phyloP scores from a whole-genome alignment of 2,797 vertebrate genomes.

The Enteromius paludinosus region DNA sequence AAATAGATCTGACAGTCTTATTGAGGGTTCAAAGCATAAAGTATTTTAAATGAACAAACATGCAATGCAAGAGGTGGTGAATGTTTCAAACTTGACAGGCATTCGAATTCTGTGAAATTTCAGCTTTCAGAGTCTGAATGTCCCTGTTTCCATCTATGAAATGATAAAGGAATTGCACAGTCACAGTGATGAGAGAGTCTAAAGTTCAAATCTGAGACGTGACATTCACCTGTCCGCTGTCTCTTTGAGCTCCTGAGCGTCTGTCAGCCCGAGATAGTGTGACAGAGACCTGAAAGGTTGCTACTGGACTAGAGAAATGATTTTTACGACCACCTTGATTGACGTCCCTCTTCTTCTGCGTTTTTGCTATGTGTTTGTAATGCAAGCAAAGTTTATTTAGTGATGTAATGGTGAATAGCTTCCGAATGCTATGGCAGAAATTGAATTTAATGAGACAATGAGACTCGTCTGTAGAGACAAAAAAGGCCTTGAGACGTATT shows the following conservation, averaged over 20 bases:
- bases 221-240: conserved; percentile 4
- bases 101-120: not conserved
- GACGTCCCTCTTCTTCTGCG: not conserved
- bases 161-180: conserved; percentile 1
- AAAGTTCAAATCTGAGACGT: conserved; percentile 9
- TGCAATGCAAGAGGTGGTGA: not conserved
- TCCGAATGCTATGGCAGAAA: conserved; percentile 43
- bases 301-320: not conserved
- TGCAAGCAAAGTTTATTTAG: conserved; percentile 36
- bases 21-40: not conserved
- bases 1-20: not conserved
- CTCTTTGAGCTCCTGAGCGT: not conserved
- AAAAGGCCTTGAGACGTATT: not conserved
- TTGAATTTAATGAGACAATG: conserved; percentile 30
- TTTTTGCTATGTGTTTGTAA: conserved; percentile 29
- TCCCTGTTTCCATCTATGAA: conserved; percentile 9
- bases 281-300: not conserved
- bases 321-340: conserved; percentile 17
- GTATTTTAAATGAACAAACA: not conserved
- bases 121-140: not conserved
- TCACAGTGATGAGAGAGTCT: conserved; percentile 13
- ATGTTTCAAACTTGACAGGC: not conserved
- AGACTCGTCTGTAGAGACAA: conserved; percentile 1
- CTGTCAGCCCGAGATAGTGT: conserved; percentile 21
- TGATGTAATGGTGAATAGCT: conserved; percentile 39